Conservation (phyloP, 2,888 invertebrate species). For the Pteria penguin region DNA sequence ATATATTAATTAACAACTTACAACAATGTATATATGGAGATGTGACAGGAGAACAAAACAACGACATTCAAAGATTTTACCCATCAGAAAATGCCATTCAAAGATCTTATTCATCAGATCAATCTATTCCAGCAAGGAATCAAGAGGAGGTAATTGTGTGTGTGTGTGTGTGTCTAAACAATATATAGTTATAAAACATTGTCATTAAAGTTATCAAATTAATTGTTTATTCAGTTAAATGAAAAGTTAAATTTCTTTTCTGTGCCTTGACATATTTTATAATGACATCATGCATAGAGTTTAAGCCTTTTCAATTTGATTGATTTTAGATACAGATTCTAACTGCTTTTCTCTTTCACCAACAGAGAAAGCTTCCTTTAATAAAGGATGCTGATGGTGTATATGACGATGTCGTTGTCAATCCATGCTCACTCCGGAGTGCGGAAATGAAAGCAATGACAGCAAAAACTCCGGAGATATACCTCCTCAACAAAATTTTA, state of each 20-base stretch:
- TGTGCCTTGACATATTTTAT: no score
- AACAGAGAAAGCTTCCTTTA: background rate
- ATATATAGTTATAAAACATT: no score
- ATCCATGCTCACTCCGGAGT: background rate
- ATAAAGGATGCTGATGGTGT: slow-evolving; percentile 6
- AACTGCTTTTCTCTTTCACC: no score
- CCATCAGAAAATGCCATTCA: background rate
- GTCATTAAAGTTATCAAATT: no score
- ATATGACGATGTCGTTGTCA: background rate
- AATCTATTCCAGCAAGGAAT: background rate
- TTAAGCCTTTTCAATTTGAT: no score
- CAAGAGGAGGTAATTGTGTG: background rate
- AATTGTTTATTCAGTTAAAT: no score
- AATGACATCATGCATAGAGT: no score
- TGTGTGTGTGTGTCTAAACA: no score
- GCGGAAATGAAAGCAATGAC: slow-evolving; percentile 7
- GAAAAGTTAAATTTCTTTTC: no score
- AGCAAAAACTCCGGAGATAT: background rate
- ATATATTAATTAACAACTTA: background rate
- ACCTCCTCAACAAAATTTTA: slow-evolving; percentile 2
- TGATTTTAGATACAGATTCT: no score
- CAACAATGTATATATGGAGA: background rate
- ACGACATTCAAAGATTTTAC: no score
- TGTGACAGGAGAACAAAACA: no score
- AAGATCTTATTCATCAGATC: background rate